Evolutionary conservation across 1,140 invertebrate genomes (phyloP).

Genomic region (Drosophila repleta): DNA sequence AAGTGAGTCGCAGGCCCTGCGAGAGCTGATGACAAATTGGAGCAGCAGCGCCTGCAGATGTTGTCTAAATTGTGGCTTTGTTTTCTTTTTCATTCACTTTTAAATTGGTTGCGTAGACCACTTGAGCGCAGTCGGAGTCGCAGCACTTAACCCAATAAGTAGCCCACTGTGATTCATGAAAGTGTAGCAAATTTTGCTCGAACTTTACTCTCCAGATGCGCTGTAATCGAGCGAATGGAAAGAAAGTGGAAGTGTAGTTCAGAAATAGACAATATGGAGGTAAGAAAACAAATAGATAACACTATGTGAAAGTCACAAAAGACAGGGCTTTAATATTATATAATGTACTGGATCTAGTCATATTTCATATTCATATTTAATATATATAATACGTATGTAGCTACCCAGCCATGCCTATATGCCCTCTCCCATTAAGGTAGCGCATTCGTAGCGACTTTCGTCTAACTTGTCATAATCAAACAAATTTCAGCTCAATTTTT

Average conservation of each 20-base stretch:
- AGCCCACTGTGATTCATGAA: slow-evolving; percentile 40
- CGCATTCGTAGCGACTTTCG: slow-evolving; percentile 18
- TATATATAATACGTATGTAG: not conserved
- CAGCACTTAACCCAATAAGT: slow-evolving; percentile 55
- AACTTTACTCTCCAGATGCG: not conserved
- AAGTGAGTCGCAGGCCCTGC: slow-evolving; percentile 46
- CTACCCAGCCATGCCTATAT: not conserved
- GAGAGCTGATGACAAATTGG: slow-evolving; percentile 77
- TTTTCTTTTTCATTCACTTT: slow-evolving; percentile 20
- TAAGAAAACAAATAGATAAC: too few species aligned
- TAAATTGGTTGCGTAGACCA: slow-evolving; percentile 74
- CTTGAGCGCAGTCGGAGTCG: slow-evolving; percentile 56
- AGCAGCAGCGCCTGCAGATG: slow-evolving; percentile 38
- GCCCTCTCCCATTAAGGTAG: slow-evolving; percentile 14
- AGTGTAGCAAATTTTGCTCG: slow-evolving; percentile 30
- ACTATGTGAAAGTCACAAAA: too few species aligned
- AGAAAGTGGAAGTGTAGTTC: slow-evolving; percentile 13
- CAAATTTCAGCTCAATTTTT: slow-evolving; percentile 48
- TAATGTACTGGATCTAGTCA: too few species aligned
- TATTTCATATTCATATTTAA: not conserved
- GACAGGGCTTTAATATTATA: too few species aligned
- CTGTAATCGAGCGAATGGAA: slow-evolving; percentile 6
- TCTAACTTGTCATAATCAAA: slow-evolving; percentile 37
- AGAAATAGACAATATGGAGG: too few species aligned
- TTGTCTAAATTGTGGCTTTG: slow-evolving; percentile 20